Conservation (phyloP, 2,113 vertebrate genomes). For the Herpetotheres cachinnans region DNA sequence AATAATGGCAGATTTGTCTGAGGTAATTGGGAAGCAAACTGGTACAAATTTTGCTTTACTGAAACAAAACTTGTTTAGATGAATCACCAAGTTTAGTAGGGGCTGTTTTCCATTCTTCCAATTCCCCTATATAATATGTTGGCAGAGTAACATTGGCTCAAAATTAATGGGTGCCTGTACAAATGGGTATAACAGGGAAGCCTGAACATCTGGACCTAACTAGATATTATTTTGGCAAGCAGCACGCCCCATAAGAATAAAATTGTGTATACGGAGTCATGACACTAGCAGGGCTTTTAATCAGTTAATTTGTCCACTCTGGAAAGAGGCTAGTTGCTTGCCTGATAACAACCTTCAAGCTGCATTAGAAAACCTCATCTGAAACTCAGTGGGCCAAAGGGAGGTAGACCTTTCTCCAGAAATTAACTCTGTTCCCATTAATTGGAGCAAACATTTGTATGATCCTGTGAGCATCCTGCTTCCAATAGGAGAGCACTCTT, state of each 20-base stretch:
- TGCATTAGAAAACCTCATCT: not conserved
- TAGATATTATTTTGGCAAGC: not conserved
- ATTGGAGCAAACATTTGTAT: not conserved
- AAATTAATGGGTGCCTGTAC: not conserved
- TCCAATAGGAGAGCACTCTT: not conserved
- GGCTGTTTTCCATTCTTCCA: not conserved
- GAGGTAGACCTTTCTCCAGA: not conserved
- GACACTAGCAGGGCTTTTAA: not conserved
- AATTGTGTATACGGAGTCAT: not conserved
- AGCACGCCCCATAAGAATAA: not conserved
- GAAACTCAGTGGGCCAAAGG: not conserved
- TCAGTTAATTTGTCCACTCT: not conserved
- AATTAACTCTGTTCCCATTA: not conserved
- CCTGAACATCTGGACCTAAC: not conserved
- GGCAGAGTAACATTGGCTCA: not conserved
- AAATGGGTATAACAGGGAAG: not conserved
- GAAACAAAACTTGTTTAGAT: conserved; percentile 22
- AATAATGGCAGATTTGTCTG: conserved; percentile 72
- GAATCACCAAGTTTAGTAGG: not conserved
- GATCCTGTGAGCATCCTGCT: not conserved
- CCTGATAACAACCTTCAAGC: not conserved
- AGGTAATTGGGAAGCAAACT: conserved; percentile 69
- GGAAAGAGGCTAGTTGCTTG: not conserved
- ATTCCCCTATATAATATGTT: not conserved
- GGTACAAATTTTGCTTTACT: conserved; percentile 63